A percentile compares a stretch with the other conserved stretches of the same genome.
Evolutionary conservation across 2,113 vertebrate species (phyloP).

Genomic region (Serilophus lunatus): DNA sequence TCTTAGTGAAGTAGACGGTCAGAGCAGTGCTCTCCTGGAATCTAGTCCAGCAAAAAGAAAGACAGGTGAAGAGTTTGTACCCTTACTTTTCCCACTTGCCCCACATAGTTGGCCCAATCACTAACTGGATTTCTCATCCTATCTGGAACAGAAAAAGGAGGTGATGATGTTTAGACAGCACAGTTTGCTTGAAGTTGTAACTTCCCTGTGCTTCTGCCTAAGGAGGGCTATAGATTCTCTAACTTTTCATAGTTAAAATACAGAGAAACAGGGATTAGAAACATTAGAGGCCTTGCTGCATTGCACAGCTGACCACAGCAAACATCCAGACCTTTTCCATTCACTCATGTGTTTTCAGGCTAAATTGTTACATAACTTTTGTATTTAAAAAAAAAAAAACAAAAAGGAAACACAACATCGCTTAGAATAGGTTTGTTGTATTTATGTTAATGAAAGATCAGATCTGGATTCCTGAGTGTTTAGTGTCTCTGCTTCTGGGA

Average conservation of each 20-base stretch:
- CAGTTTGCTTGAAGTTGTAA: not conserved
- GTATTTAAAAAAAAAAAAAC: not conserved
- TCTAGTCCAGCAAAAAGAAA: not conserved
- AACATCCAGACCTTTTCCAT: not conserved
- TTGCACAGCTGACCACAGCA: not conserved
- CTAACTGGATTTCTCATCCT: not conserved
- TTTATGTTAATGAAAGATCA: slow-evolving; percentile 35
- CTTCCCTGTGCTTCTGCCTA: not conserved
- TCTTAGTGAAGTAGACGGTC: not conserved
- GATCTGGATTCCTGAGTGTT: slow-evolving; percentile 37
- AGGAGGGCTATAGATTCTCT: not conserved
- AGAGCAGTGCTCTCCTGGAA: not conserved
- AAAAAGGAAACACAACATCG: not conserved
- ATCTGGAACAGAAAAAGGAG: not conserved
- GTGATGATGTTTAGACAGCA: not conserved
- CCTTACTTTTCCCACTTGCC: not conserved
- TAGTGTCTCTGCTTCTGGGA: slow-evolving; percentile 35
- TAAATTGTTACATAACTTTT: not conserved
- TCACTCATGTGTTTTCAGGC: not conserved
- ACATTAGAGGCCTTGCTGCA: not conserved
- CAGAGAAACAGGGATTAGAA: not conserved
- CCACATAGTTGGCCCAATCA: not conserved
- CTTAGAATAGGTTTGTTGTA: slow-evolving; percentile 7
- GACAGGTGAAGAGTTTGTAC: not conserved
- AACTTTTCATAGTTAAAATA: not conserved